phyloP scores from a whole-genome alignment of 1,140 invertebrate species.

The Drosophila pandora region DNA sequence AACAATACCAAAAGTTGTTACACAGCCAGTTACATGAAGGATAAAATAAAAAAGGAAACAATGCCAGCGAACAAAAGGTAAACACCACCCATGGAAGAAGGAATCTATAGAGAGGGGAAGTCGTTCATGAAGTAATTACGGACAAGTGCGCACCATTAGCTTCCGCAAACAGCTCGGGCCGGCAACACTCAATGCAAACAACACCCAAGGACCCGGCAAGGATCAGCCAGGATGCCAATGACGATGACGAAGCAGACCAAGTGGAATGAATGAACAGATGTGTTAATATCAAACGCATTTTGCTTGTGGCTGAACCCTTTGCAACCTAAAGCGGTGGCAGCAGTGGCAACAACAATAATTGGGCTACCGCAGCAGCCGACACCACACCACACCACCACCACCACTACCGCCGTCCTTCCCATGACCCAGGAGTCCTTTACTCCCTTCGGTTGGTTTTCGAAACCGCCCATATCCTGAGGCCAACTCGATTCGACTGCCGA shows the following conservation, averaged over 20 bases:
- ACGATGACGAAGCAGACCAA: slow-evolving; percentile 58
- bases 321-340: slow-evolving; percentile 4
- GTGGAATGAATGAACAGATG: slow-evolving; percentile 83
- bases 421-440: slow-evolving; percentile 10
- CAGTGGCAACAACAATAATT: slow-evolving; percentile 68
- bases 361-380: slow-evolving; percentile 77
- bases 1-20: slow-evolving; percentile 59
- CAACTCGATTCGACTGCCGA: slow-evolving; percentile 20
- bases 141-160: slow-evolving; percentile 83
- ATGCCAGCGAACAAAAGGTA: slow-evolving; percentile 54
- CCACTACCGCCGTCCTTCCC: neutral
- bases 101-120: slow-evolving; percentile 1
- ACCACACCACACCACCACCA: slow-evolving; percentile 54
- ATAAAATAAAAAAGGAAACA: slow-evolving; percentile 58
- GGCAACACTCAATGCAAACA: slow-evolving; percentile 57
- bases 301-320: slow-evolving; percentile 62
- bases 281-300: slow-evolving; percentile 83
- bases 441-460: slow-evolving; percentile 10
- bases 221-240: slow-evolving; percentile 6
- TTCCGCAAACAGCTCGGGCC: slow-evolving; percentile 73
- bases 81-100: slow-evolving; percentile 41
- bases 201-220: slow-evolving; percentile 20
- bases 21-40: slow-evolving; percentile 35
- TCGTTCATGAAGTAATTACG: slow-evolving; percentile 69
- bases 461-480: slow-evolving; percentile 42